Percentiles rank a stretch among this genome's conserved stretches.
Conservation (phyloP, 2,797 vertebrate genomes). For the Poeciliopsis gracilis region DNA sequence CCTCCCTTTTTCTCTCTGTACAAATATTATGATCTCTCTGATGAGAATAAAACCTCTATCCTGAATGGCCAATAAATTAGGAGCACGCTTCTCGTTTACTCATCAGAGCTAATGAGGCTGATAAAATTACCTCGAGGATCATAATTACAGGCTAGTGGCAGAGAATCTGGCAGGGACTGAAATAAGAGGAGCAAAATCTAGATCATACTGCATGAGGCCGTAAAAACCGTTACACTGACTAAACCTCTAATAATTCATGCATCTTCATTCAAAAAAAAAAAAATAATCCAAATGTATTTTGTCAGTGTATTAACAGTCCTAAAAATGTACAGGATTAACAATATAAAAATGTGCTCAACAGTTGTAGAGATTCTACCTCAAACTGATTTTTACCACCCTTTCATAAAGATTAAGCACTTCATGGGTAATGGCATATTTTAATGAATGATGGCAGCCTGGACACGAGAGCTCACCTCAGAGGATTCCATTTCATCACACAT, state of each 20-base stretch:
- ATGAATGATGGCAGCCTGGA: constrained; percentile 81
- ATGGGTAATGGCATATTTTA: constrained; percentile 86
- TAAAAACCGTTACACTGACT: not conserved
- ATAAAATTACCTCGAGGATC: constrained; percentile 95
- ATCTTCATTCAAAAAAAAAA: not conserved
- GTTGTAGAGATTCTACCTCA: constrained; percentile 65
- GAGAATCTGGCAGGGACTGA: constrained; percentile 80
- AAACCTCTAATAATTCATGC: not conserved
- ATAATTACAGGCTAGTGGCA: constrained; percentile 93
- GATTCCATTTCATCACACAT: constrained; percentile 85
- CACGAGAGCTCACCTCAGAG: constrained; percentile 82
- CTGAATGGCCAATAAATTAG: constrained; percentile 92
- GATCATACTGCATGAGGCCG: constrained; percentile 50
- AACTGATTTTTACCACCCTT: constrained; percentile 73
- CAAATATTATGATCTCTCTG: constrained; percentile 88
- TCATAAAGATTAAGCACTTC: constrained; percentile 84
- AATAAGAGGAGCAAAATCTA: constrained; percentile 62
- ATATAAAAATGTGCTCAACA: constrained; percentile 49
- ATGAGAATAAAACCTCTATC: constrained; percentile 87
- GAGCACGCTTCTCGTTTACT: constrained; percentile 94
- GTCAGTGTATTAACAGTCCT: not conserved
- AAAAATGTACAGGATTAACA: constrained; percentile 38
- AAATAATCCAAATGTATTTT: not conserved
- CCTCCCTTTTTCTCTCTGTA: constrained; percentile 75
- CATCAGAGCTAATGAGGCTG: constrained; percentile 94